Percentiles rank a stretch among this genome's conserved stretches.
These are phyloP conservation scores for Steromphala cineraria DNA, from an alignment of 2,888 invertebrate genomes.

Conservation along the genomic window DNA sequence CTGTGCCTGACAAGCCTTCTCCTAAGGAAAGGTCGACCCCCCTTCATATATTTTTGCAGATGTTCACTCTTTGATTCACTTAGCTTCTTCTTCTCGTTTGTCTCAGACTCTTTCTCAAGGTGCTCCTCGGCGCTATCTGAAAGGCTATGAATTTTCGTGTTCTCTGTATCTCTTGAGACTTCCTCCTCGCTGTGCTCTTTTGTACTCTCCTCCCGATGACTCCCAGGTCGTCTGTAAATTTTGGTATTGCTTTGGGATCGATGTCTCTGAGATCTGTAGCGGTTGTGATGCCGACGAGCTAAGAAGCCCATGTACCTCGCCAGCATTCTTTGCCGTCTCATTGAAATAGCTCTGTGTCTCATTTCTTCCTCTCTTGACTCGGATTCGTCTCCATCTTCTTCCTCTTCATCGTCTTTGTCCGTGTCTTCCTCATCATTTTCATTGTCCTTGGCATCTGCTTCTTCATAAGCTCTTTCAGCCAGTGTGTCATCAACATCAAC, in stretches of 20 bases:
- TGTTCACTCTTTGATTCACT: no score
- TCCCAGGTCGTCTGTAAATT: not conserved
- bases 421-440: not conserved
- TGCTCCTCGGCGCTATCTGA: no score
- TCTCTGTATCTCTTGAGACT: no score
- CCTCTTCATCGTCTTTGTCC: not conserved
- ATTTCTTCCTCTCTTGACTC: not conserved
- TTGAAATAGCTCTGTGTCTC: not conserved
- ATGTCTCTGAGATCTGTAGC: not conserved
- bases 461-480: not conserved
- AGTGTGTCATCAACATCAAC: not conserved
- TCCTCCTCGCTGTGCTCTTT: no score
- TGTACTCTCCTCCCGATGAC: no score
- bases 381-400: not conserved
- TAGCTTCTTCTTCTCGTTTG: no score
- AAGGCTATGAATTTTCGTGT: no score
- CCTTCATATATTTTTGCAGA: no score
- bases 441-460: not conserved
- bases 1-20: no score
- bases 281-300: not conserved
- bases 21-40: no score
- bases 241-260: not conserved
- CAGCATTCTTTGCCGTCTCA: not conserved
- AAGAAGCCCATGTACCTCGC: not conserved
- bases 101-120: no score